Conservation (phyloP, 2,888 invertebrate genomes). For the Halocaridina rubra region DNA sequence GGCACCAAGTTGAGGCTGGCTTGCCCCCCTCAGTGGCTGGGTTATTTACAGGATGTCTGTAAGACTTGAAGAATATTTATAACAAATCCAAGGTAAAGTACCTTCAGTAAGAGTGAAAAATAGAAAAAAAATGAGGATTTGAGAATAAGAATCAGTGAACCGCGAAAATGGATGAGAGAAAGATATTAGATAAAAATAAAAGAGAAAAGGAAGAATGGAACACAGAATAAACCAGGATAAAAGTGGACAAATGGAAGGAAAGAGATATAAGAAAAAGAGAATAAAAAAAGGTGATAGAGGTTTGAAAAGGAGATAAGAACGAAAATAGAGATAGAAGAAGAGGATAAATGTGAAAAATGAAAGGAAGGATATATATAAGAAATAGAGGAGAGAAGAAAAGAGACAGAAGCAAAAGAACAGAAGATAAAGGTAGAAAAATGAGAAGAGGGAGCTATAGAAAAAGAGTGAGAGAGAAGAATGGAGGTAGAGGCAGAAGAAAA, state of each 20-base stretch:
- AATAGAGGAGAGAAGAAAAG: neutral
- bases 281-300: neutral
- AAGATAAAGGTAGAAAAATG: neutral
- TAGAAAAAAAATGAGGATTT: neutral
- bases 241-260: too few species aligned
- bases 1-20: too few species aligned
- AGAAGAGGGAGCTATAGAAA: neutral
- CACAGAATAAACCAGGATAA: too few species aligned
- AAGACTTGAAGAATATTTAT: too few species aligned
- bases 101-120: too few species aligned
- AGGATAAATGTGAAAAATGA: neutral
- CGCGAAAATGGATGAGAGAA: neutral
- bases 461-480: neutral
- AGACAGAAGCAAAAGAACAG: neutral
- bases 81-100: too few species aligned
- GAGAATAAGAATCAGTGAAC: neutral
- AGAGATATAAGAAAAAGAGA: neutral
- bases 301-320: neutral
- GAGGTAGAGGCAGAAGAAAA: neutral
- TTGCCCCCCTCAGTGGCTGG: too few species aligned
- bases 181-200: neutral
- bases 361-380: neutral
- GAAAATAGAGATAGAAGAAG: neutral
- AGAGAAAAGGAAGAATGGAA: neutral
- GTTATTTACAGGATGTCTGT: too few species aligned